phyloP scores from a whole-genome alignment of 2,888 invertebrate genomes.

The Liopterus haemorrhoidalis region DNA sequence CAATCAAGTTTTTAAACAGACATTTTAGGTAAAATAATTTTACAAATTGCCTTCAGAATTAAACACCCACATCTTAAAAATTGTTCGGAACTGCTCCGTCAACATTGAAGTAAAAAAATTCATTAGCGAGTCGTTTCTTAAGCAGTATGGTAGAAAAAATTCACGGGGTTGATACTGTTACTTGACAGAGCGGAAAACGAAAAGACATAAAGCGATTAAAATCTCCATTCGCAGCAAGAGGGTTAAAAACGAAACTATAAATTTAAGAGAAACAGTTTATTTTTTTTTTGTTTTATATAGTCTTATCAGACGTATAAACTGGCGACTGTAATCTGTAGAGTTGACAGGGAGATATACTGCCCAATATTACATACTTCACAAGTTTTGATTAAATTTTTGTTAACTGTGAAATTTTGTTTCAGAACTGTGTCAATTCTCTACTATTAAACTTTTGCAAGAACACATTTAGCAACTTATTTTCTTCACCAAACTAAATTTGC shows the following conservation, averaged over 20 bases:
- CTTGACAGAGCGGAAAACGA: constrained; percentile 25
- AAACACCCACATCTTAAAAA: constrained; percentile 20
- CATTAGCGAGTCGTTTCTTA: constrained; percentile 15
- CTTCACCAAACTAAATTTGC: constrained; percentile 16
- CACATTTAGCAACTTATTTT: constrained; percentile 21
- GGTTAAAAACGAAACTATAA: constrained; percentile 25
- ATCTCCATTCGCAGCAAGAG: constrained; percentile 28
- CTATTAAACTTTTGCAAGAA: constrained; percentile 20
- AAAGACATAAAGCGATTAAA: constrained; percentile 29
- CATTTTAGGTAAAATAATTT: too few relatives aligned
- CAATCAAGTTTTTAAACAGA: too few relatives aligned
- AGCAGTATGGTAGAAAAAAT: constrained; percentile 20
- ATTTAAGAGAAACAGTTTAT: constrained; percentile 16
- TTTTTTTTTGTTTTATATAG: constrained; percentile 20
- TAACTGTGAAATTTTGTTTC: constrained; percentile 21
- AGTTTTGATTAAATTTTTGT: constrained; percentile 23
- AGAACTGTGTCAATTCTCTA: constrained; percentile 18
- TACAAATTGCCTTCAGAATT: too few relatives aligned
- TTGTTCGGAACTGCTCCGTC: constrained; percentile 15
- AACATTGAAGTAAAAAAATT: constrained; percentile 20
- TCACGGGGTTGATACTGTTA: constrained; percentile 17
- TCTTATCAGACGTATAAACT: constrained; percentile 23
- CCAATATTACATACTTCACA: constrained; percentile 12
- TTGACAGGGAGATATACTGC: background rate
- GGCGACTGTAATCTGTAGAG: constrained; percentile 14